Percentiles rank a stretch among this genome's conserved stretches.
Evolutionary conservation across 2,888 invertebrate species (phyloP).

Genomic region (Ochlodes sylvanus): DNA sequence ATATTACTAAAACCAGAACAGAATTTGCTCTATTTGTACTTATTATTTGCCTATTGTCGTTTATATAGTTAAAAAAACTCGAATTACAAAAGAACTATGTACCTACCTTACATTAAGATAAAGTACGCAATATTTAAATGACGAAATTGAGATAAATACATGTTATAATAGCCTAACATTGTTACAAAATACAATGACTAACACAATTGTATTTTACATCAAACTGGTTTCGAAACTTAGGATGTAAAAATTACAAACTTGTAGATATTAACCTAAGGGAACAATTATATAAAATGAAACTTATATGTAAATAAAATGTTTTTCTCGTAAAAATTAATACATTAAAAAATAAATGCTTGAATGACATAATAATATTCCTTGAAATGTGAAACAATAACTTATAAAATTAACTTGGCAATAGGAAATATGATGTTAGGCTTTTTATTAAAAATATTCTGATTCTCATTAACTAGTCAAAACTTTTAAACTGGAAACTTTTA

Average conservation of each 20-base stretch:
- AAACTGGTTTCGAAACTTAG: slow-evolving; percentile 19
- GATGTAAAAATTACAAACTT: slow-evolving; percentile 51
- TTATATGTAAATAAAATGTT: slow-evolving; percentile 63
- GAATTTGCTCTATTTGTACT: no score
- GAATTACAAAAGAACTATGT: no score
- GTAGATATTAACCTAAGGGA: slow-evolving; percentile 81
- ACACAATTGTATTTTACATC: slow-evolving; percentile 3
- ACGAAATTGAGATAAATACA: no score
- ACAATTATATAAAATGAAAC: slow-evolving; percentile 69
- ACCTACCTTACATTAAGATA: no score
- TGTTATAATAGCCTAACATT: no score
- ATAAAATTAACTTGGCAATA: background rate
- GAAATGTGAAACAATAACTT: slow-evolving; percentile 7
- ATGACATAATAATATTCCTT: background rate
- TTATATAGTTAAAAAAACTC: no score
- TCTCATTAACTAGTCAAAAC: no score
- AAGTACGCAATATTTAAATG: no score
- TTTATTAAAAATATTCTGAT: background rate
- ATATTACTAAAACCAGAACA: no score
- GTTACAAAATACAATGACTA: no score
- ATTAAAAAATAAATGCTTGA: slow-evolving; percentile 8
- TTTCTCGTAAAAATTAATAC: slow-evolving; percentile 21
- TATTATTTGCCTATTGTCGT: no score
- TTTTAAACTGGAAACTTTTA: no score
- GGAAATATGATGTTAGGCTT: background rate